Evolutionary conservation across 2,888 invertebrate genomes (phyloP).

Genomic region (Lepetodrilus schrolli): DNA sequence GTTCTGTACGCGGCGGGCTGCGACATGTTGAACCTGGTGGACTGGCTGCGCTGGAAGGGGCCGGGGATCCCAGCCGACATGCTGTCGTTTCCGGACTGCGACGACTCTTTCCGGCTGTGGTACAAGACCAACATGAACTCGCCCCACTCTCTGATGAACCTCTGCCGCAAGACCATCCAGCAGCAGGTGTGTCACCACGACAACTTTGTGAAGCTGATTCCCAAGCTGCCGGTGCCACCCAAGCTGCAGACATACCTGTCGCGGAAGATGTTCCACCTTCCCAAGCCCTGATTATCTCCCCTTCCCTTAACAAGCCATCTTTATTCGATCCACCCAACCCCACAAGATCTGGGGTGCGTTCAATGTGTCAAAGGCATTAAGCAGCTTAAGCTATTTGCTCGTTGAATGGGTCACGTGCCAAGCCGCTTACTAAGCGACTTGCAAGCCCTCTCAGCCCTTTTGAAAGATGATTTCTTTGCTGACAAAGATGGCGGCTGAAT

Average conservation of each 20-base stretch:
- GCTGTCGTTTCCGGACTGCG: constrained; percentile 64
- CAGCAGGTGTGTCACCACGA: constrained; percentile 61
- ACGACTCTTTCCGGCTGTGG: constrained; percentile 69
- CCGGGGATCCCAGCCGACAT: constrained; percentile 70
- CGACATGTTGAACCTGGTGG: constrained; percentile 75
- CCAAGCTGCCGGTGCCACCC: constrained; percentile 69
- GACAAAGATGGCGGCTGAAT: no score
- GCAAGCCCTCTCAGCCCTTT: no score
- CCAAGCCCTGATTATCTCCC: constrained; percentile 48
- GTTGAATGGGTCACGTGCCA: no score
- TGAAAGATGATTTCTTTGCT: no score
- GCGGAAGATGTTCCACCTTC: constrained; percentile 70
- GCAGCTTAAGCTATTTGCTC: no score
- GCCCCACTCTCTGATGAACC: constrained; percentile 72
- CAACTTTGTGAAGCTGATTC: constrained; percentile 63
- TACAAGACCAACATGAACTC: constrained; percentile 64
- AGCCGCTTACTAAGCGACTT: no score
- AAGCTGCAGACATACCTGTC: constrained; percentile 69
- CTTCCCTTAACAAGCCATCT: background rate
- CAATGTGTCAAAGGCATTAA: no score
- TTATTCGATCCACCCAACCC: background rate
- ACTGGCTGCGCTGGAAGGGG: constrained; percentile 75
- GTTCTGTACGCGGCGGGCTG: constrained; percentile 72
- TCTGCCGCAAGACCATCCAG: constrained; percentile 74
- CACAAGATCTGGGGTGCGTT: no score